Evolutionary conservation across 2,797 vertebrate species (phyloP), one percentile per base, ranked within the genome.

Genomic region (Menidia menidia): DNA sequence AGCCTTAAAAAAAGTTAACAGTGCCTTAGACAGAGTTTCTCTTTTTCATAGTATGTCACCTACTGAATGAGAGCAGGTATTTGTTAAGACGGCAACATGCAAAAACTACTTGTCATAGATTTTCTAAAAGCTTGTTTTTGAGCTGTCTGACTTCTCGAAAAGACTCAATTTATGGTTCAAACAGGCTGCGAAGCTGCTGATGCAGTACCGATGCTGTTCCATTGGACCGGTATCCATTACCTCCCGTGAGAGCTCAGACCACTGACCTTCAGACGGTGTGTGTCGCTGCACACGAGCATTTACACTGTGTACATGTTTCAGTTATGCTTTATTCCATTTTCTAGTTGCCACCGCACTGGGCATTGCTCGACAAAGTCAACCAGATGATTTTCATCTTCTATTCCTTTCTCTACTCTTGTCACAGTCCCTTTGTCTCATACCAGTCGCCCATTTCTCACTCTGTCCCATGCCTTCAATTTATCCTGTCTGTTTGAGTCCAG

Each of bases 141-240:
- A 68, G 53, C 35, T 51, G 14, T 25, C 25, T 2, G 25, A 25
- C 25, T 25, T 25, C 25, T 25, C 25, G 0, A 56, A 63, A 48
- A 1, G 8, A 50, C 19, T 30, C 31, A 4, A 73, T 51, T 3
- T 55, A n/a, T 63, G 7, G 31, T 47, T 60, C 35, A 44, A 6
- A 47, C 31, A 58, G 43, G 68, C 43, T 4, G 33, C 30, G 64
- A 68, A 75, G 81, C 33, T 85, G 86, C 85, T 89, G 87, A 90
- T 75, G 56, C 64, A 51, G 62, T 67, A 32, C 75, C 50, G 60
- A 83, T 80, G 82, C 64, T 73, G 55, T 78, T 85, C 74, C 59
- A 71, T 47, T 62, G 60, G 78, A 81, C 68, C 31, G 19, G 57
- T 78, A 75, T 91, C 79, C 64, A 76, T 91, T 89, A 91, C 85